phyloP scores from a whole-genome alignment of 2,113 vertebrate species.

The Ammodytes marinus region DNA sequence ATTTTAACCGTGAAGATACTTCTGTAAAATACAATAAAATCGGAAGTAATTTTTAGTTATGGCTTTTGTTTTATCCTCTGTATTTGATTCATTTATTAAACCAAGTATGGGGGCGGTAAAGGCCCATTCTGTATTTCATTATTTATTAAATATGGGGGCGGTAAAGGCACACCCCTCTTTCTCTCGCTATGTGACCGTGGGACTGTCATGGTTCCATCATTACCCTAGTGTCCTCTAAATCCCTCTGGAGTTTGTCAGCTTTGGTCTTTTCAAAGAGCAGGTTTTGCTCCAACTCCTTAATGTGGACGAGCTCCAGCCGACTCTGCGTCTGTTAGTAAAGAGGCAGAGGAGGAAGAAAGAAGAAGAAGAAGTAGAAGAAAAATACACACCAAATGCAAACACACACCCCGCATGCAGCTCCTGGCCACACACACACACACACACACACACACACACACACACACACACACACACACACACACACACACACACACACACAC shows the following conservation, averaged over 20 bases:
- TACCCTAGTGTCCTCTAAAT: constrained; percentile 99
- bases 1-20: too few species aligned
- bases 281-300: constrained; percentile 99
- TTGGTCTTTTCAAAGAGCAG: constrained; percentile 99
- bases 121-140: too few species aligned
- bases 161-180: constrained; percentile 15
- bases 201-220: constrained; percentile 75
- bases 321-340: constrained; percentile 99
- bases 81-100: too few species aligned
- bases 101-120: too few species aligned
- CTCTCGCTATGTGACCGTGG: not conserved
- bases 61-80: too few species aligned
- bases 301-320: constrained; percentile 99
- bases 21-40: too few species aligned
- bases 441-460: too few species aligned
- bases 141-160: too few species aligned
- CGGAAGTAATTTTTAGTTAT: too few species aligned
- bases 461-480: too few species aligned
- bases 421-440: too few species aligned
- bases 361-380: constrained; percentile 81
- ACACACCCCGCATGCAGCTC: constrained; percentile 76
- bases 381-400: constrained; percentile 93
- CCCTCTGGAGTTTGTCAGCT: constrained; percentile 99
- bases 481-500: too few species aligned
- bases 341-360: constrained; percentile 83